Evolutionary conservation across 2,888 invertebrate genomes (phyloP).

Genomic region (Eurytoma adleriae): DNA sequence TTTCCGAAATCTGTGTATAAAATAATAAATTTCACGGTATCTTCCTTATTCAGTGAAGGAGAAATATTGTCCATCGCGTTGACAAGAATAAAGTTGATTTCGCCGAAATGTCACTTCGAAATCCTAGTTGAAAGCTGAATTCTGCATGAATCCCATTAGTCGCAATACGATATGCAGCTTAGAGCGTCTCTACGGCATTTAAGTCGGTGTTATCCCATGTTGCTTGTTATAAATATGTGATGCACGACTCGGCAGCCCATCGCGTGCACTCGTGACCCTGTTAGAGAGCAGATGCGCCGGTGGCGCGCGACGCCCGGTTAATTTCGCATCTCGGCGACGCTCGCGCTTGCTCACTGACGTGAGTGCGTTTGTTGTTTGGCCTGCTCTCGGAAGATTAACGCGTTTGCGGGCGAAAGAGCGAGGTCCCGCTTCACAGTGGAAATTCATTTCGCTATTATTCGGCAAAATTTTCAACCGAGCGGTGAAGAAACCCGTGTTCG

Average conservation of each 20-base stretch:
- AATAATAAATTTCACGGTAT: too few species aligned
- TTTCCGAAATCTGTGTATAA: too few species aligned
- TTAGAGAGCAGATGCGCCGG: constrained; percentile 16
- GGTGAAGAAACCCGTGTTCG: too few species aligned
- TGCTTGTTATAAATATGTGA: neutral
- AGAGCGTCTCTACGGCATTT: neutral
- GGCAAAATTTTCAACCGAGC: neutral
- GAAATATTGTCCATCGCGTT: too few species aligned
- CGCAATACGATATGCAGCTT: too few species aligned
- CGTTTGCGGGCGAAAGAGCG: neutral
- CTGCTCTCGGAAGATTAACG: constrained; percentile 25
- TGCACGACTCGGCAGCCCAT: constrained; percentile 5
- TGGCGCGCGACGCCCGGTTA: constrained; percentile 6
- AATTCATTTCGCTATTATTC: neutral
- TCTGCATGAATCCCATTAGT: too few species aligned
- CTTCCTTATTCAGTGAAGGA: too few species aligned
- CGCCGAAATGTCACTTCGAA: too few species aligned
- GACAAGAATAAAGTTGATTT: too few species aligned
- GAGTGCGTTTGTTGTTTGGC: constrained; percentile 24
- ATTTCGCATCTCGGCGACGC: constrained; percentile 30
- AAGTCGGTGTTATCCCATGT: too few species aligned
- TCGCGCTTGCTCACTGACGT: constrained; percentile 3
- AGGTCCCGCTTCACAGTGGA: too few species aligned
- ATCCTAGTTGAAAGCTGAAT: too few species aligned
- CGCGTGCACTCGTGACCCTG: constrained; percentile 4